Conservation (phyloP, 2,113 vertebrate genomes). For the Xiphias gladius region DNA sequence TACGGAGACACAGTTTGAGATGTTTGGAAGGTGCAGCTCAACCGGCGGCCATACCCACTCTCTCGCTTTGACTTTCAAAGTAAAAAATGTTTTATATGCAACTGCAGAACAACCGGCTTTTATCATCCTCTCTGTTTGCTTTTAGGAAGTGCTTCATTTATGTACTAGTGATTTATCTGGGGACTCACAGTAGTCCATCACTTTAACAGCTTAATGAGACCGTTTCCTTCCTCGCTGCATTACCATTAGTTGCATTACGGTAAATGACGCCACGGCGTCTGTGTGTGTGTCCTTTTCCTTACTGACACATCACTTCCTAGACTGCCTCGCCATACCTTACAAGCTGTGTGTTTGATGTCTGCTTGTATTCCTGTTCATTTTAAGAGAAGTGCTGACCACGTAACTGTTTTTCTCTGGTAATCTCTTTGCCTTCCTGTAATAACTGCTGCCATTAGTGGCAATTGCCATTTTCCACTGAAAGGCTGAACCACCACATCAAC, state of each 20-base stretch:
- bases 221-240: constrained; percentile 10
- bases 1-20: too few species aligned
- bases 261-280: constrained; percentile 1
- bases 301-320: not conserved
- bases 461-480: not conserved
- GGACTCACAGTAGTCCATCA: not conserved
- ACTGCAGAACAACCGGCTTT: not conserved
- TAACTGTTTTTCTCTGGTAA: not conserved
- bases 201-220: constrained; percentile 5
- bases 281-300: not conserved
- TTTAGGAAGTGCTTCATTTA: not conserved
- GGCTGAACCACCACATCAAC: not conserved
- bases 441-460: constrained; percentile 6
- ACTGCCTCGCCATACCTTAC: not conserved
- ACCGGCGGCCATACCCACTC: too few species aligned
- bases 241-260: not conserved
- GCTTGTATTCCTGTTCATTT: not conserved
- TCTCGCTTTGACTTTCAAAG: not conserved
- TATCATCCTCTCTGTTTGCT: not conserved
- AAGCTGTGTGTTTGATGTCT: not conserved
- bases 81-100: not conserved
- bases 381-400: not conserved
- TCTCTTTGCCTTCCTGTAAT: not conserved
- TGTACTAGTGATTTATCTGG: not conserved
- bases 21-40: too few species aligned